Conservation (phyloP, 37 sponge, comb jelly and placozoan genomes). For the Ianthella basta region DNA sequence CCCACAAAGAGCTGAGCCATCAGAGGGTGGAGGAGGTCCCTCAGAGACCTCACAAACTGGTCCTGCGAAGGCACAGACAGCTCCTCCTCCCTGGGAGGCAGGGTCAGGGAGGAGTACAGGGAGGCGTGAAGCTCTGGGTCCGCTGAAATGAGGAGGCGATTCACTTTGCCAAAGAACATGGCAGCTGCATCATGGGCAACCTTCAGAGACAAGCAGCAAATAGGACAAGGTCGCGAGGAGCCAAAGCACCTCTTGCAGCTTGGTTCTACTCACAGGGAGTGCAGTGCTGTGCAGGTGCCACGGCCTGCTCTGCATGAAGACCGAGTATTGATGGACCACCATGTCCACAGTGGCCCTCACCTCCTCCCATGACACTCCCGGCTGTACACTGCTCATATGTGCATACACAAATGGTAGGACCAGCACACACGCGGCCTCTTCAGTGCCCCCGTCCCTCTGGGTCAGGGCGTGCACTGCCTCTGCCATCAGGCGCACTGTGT, state of each 20-base stretch:
- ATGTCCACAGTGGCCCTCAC: not conserved
- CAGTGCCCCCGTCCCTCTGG: not conserved
- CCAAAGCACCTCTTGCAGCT: no score
- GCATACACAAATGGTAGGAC: slow-evolving; percentile 8
- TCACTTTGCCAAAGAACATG: not conserved
- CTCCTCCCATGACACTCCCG: not conserved
- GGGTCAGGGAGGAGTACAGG: slow-evolving; percentile 8
- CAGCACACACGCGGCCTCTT: not conserved
- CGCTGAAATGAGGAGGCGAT: not conserved
- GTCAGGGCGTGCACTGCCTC: not conserved
- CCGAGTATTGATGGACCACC: not conserved
- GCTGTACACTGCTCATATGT: not conserved
- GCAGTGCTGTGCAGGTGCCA: not conserved
- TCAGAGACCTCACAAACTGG: slow-evolving; percentile 58
- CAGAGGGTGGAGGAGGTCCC: slow-evolving; percentile 91
- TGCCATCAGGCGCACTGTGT: not conserved
- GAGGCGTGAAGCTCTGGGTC: slow-evolving; percentile 15
- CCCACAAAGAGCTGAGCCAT: slow-evolving; percentile 7
- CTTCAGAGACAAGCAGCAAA: not conserved
- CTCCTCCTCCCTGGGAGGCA: not conserved
- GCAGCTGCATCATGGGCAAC: not conserved
- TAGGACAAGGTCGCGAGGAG: no score
- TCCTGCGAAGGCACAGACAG: not conserved
- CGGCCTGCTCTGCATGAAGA: slow-evolving; percentile 12
- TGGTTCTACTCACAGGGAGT: not conserved